A percentile compares a stretch with the other conserved stretches of the same genome.
Conservation (phyloP, 2,888 invertebrate species). For the Epistrophe grossulariae region DNA sequence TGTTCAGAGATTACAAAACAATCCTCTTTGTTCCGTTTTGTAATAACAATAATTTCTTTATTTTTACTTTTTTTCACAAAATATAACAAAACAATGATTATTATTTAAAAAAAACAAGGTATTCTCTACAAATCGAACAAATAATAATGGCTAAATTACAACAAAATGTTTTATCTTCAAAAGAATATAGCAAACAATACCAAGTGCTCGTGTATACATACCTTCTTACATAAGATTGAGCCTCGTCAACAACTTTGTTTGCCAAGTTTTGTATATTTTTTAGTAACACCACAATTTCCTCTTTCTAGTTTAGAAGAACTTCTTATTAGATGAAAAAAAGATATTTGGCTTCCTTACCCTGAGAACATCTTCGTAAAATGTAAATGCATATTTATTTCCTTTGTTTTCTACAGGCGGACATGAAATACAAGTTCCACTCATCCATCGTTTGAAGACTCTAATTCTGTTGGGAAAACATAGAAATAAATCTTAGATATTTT, state of each 20-base stretch:
- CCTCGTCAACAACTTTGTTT: constrained; percentile 87
- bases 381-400: constrained; percentile 86
- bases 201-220: constrained; percentile 78
- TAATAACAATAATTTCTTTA: no score
- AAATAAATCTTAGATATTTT: background rate
- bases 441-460: constrained; percentile 91
- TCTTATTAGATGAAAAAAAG: background rate
- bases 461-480: constrained; percentile 81
- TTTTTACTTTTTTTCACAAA: no score
- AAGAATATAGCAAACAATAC: background rate
- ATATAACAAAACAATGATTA: no score
- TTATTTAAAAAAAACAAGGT: no score
- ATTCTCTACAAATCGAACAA: no score
- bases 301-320: constrained; percentile 82
- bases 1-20: no score
- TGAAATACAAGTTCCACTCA: constrained; percentile 91
- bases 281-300: constrained; percentile 88
- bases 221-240: constrained; percentile 87
- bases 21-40: no score
- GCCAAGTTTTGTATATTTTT: constrained; percentile 88
- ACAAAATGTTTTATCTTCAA: no score
- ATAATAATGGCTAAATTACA: no score
- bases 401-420: constrained; percentile 85
- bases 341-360: constrained; percentile 84
- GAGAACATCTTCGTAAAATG: constrained; percentile 92